These are phyloP conservation scores for Sycophila sp. DNA, from an alignment of 1,140 invertebrate genomes.

Conservation along the genomic window DNA sequence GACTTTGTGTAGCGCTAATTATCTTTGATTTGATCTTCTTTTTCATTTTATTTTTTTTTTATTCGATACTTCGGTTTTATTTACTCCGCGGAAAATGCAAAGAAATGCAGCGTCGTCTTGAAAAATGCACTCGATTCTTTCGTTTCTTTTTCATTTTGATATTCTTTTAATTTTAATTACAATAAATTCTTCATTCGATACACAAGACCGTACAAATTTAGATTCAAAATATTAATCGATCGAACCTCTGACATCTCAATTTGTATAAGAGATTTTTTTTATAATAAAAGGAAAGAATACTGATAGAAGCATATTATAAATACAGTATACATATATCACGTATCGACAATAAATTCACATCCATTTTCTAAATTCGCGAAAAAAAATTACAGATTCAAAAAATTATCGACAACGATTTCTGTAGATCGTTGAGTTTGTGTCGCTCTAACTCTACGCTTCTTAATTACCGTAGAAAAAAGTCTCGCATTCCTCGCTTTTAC, in stretches of 20 bases:
- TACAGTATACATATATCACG: constrained; percentile 22
- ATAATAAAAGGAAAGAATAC: constrained; percentile 30
- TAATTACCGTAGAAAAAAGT: constrained; percentile 1
- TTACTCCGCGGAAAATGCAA: too few species aligned
- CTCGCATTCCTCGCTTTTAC: not conserved
- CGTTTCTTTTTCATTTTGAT: too few species aligned
- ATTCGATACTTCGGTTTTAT: too few species aligned
- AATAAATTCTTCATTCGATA: constrained; percentile 15
- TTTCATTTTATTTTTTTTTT: too few species aligned
- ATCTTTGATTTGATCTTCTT: too few species aligned
- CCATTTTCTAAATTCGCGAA: not conserved
- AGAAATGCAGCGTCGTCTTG: too few species aligned
- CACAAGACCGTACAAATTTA: not conserved
- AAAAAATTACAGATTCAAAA: not conserved
- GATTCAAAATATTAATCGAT: not conserved
- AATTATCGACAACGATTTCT: not conserved
- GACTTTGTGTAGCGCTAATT: too few species aligned
- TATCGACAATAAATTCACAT: constrained; percentile 21
- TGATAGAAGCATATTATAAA: constrained; percentile 28
- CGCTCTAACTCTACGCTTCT: not conserved
- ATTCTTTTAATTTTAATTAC: not conserved
- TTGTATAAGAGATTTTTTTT: constrained; percentile 27
- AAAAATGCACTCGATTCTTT: too few species aligned
- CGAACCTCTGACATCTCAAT: not conserved
- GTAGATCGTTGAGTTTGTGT: not conserved